These are phyloP conservation scores for Nothocercus julius DNA, from an alignment of 2,113 vertebrate genomes.

Conservation along the genomic window DNA sequence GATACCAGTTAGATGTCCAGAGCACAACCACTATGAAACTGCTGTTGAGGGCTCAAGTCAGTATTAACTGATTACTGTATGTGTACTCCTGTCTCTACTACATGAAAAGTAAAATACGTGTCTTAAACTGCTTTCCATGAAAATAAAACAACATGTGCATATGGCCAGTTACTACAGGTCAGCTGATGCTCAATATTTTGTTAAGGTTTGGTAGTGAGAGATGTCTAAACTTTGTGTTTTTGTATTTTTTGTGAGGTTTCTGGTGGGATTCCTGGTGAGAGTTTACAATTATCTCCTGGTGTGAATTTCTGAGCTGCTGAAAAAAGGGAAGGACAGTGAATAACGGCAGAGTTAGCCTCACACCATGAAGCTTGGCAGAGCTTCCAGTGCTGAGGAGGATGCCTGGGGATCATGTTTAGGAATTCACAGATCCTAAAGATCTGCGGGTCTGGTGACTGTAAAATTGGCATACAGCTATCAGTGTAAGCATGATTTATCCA, in stretches of 20 bases:
- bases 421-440: not conserved
- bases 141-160: not conserved
- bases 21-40: rapidly evolving
- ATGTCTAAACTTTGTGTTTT: conserved; percentile 49
- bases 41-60: not conserved
- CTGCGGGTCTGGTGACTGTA: not conserved
- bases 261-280: not conserved
- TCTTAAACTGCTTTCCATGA: not conserved
- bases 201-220: conserved; percentile 33
- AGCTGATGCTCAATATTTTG: not conserved
- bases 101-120: not conserved
- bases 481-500: not conserved
- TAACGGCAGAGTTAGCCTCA: not conserved
- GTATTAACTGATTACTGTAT: not conserved
- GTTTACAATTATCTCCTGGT: rapidly evolving
- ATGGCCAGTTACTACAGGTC: not conserved
- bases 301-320: not conserved
- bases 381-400: not conserved
- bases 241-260: conserved; percentile 58
- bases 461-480: not conserved
- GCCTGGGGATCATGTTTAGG: not conserved
- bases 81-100: not conserved
- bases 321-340: not conserved
- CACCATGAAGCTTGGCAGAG: not conserved
- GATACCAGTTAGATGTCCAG: not conserved